phyloP scores from a whole-genome alignment of 64 coral and sea anemone species.

The Montipora sp. region DNA sequence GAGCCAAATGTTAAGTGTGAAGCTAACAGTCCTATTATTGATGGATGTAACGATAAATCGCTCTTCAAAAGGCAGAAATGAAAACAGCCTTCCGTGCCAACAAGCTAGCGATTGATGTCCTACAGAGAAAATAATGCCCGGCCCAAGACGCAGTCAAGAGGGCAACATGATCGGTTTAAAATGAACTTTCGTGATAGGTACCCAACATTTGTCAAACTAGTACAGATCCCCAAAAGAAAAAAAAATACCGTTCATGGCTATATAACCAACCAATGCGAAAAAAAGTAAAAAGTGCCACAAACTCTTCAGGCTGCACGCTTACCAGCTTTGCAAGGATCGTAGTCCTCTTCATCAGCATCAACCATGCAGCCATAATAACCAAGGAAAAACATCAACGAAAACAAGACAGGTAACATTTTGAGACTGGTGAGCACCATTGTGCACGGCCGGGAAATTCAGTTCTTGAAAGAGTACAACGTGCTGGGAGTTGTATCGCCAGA shows the following conservation, averaged over 20 bases:
- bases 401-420: background rate
- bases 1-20: background rate
- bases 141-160: background rate
- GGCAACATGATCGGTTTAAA: background rate
- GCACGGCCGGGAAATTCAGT: background rate
- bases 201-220: background rate
- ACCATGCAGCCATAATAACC: conserved; percentile 3
- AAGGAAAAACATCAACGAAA: conserved; percentile 9
- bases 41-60: background rate
- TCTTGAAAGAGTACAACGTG: background rate
- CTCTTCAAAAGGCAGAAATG: background rate
- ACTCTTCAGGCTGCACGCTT: background rate
- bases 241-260: too few relatives aligned
- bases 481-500: background rate
- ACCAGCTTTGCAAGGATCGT: conserved; percentile 95
- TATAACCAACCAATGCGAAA: too few relatives aligned
- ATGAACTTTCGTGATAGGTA: background rate
- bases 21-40: background rate
- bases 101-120: background rate
- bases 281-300: background rate
- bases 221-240: background rate
- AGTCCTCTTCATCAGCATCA: conserved; percentile 70
- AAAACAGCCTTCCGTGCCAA: background rate
- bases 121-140: background rate
- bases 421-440: background rate